Percentiles rank a stretch among this genome's conserved stretches.
Evolutionary conservation across 2,797 vertebrate genomes (phyloP).

Genomic region (Ptychadena robeensis): DNA sequence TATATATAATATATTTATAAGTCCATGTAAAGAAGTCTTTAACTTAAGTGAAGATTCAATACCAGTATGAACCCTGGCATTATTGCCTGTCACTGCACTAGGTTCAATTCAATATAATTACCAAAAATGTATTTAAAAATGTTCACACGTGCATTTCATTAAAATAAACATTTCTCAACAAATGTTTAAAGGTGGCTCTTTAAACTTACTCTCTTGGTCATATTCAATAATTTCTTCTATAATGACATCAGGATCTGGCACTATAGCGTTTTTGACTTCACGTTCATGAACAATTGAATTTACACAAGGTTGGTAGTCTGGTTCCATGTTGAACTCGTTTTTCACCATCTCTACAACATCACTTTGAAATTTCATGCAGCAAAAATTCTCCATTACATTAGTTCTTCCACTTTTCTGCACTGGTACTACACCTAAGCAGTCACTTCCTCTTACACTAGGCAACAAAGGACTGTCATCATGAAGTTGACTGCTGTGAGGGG

Average conservation of each 20-base stretch:
- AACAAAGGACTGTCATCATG: too few species aligned
- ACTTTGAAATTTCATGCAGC: background rate
- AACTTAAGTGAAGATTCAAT: too few species aligned
- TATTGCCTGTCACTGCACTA: too few species aligned
- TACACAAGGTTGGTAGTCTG: background rate
- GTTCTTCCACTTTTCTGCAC: background rate
- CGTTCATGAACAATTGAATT: conserved; percentile 34
- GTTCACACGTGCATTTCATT: too few species aligned
- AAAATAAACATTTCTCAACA: too few species aligned
- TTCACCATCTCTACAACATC: background rate
- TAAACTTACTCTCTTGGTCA: conserved; percentile 71
- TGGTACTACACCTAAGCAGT: background rate
- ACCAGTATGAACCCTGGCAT: too few species aligned
- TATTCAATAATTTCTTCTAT: conserved; percentile 79
- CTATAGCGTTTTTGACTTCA: conserved; percentile 42
- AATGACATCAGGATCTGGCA: conserved; percentile 73
- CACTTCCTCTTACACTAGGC: background rate
- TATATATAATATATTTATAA: too few species aligned
- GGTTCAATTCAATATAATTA: too few species aligned
- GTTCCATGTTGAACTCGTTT: background rate
- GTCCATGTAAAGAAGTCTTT: too few species aligned
- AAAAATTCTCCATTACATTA: background rate
- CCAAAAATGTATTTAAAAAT: too few species aligned
- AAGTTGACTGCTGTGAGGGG: background rate
- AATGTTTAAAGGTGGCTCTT: too few species aligned